phyloP scores from a whole-genome alignment of 2,888 invertebrate species.

The Nephrotoma appendiculata region DNA sequence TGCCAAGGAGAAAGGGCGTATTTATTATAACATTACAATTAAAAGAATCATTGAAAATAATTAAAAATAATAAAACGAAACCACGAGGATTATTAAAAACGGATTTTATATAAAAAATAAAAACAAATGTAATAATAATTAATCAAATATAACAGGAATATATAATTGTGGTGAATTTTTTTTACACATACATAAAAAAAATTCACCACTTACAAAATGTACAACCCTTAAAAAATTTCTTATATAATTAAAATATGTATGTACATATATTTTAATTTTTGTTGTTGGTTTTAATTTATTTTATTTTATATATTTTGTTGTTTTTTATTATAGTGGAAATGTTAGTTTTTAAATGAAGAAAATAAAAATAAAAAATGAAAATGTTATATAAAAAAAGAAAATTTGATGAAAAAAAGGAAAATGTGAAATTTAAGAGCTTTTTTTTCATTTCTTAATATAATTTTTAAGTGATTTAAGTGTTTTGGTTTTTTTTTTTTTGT shows the following conservation, averaged over 20 bases:
- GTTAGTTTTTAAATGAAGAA: neutral
- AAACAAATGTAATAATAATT: neutral
- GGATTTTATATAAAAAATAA: neutral
- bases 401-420: neutral
- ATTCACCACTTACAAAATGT: neutral
- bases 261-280: neutral
- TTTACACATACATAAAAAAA: neutral
- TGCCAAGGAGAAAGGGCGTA: slow-evolving; percentile 4
- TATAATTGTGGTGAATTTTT: neutral
- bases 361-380: neutral
- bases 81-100: neutral
- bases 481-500: neutral
- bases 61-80: neutral
- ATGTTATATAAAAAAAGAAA: neutral
- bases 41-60: neutral
- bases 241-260: neutral
- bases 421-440: neutral
- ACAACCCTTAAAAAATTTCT: neutral
- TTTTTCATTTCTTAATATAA: neutral
- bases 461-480: neutral
- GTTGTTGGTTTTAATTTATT: neutral
- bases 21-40: neutral
- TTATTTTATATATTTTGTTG: neutral
- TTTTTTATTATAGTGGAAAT: neutral
- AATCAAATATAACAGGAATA: neutral